Evolutionary conservation across 1,140 invertebrate species (phyloP), one percentile per base, ranked within the genome.

Genomic region (Camponotus pennsylvanicus): DNA sequence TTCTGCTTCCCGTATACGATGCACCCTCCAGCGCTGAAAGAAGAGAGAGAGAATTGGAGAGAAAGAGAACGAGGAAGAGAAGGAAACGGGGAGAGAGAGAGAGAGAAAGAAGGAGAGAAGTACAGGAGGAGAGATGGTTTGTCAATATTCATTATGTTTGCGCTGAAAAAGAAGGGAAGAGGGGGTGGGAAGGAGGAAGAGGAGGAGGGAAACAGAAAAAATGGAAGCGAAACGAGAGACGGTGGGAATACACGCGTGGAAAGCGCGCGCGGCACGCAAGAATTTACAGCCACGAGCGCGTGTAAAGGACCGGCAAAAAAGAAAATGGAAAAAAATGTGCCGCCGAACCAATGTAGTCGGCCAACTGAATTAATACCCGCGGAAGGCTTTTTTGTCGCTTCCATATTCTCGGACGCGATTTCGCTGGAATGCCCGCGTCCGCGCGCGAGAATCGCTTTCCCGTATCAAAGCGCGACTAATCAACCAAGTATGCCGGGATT

Each of bases 81-180:
- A 45, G 27, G 66, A n/a, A 45, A 67, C 21, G 34, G 52, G 55
- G 27, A 3, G 49, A 27, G 49, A 27, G 34, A 18, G 18, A 32
- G 63, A 18, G 32, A 34, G 32, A 61, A 52, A 49, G 40, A 27
- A 7, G 32, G 32, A 61, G 61, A 49, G 40, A 27, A 7, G 32
- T 5, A 37, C 32, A 83, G 45, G 27, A 18, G 69, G 21, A 27
- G 63, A 85, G 76, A 85, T 64, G 90, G 85, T 91, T 92, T 92
- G 91, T 92, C 91, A 92, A 92, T 92, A 92, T 92, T 92, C 91
- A 91, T 92, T 92, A 92, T 90, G 87, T 91, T 87, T 89, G 76
- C 63, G 71, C 59, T 69, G 78, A 88, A 88, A 91, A 85, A 87
- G 77, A 70, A 84, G 63, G 86, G 82, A 34, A 40, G 13, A 8